Conservation (phyloP, 1,140 invertebrate genomes). For the Drosophila nikananu region DNA sequence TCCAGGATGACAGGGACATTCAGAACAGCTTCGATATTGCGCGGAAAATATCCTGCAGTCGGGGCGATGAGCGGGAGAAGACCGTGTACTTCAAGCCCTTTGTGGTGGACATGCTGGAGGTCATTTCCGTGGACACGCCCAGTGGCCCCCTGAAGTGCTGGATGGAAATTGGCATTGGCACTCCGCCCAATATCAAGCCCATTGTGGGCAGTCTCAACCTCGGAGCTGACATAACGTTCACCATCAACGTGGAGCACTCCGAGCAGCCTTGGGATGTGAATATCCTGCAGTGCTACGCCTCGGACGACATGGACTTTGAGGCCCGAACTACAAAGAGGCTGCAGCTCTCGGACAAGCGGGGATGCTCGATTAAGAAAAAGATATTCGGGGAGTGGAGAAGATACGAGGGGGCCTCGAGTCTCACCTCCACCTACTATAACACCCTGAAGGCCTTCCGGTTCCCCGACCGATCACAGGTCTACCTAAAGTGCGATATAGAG, state of each 20-base stretch:
- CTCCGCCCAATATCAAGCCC: constrained; percentile 88
- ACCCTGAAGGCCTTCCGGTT: constrained; percentile 91
- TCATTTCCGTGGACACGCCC: constrained; percentile 88
- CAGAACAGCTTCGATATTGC: constrained; percentile 88
- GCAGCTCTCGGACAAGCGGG: constrained; percentile 88
- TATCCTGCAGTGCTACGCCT: constrained; percentile 91
- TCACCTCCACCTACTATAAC: constrained; percentile 89
- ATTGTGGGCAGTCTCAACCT: constrained; percentile 87
- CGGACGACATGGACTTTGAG: constrained; percentile 89
- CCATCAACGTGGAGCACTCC: constrained; percentile 89
- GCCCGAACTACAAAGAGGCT: constrained; percentile 87
- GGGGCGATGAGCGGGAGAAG: constrained; percentile 87
- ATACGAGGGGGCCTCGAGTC: constrained; percentile 87
- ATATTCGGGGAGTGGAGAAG: constrained; percentile 89
- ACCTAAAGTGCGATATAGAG: constrained; percentile 91
- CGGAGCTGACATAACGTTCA: constrained; percentile 89
- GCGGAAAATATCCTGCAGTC: constrained; percentile 88
- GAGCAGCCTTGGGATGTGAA: constrained; percentile 89
- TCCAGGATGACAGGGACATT: constrained; percentile 88
- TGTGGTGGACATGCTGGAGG: constrained; percentile 90
- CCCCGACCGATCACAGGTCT: constrained; percentile 90
- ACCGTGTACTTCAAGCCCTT: constrained; percentile 89
- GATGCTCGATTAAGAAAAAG: constrained; percentile 89
- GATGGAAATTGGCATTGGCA: constrained; percentile 91
- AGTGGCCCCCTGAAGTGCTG: constrained; percentile 89